A percentile compares a stretch with the other conserved stretches of the same genome.
phyloP scores from a whole-genome alignment of 53 echinoderm and acorn worm genomes.

The Hippasteria phrygiana region DNA sequence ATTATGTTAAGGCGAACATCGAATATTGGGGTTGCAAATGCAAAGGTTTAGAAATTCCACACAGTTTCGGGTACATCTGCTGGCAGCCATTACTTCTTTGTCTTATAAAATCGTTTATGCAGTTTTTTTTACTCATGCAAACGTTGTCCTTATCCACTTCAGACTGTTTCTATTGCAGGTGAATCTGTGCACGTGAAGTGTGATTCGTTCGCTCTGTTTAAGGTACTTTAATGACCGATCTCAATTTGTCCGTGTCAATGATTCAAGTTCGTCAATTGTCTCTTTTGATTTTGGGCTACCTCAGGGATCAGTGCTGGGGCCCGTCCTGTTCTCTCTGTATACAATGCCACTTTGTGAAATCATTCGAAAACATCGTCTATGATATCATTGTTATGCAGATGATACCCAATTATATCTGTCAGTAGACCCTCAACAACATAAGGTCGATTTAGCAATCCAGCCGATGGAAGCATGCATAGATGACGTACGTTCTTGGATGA shows the following conservation, averaged over 20 bases:
- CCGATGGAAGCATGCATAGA: slow-evolving; percentile 1
- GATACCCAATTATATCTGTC: background rate
- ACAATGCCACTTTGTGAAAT: background rate
- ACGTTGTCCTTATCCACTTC: too few species aligned
- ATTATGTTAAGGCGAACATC: too few species aligned
- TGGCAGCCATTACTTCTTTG: too few species aligned
- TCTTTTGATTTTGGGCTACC: slow-evolving; percentile 24
- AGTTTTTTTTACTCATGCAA: too few species aligned
- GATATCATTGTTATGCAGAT: background rate
- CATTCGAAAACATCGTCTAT: too few species aligned
- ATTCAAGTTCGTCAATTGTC: background rate
- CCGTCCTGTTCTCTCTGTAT: background rate
- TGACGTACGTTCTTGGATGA: background rate
- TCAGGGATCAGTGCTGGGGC: slow-evolving; percentile 43
- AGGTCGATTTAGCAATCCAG: background rate
- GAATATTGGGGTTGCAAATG: too few species aligned
- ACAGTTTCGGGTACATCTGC: too few species aligned
- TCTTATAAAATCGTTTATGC: too few species aligned
- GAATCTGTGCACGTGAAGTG: too few species aligned
- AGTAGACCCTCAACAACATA: background rate
- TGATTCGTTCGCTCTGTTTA: too few species aligned
- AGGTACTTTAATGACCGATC: slow-evolving; percentile 21
- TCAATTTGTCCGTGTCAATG: slow-evolving; percentile 10
- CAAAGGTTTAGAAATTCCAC: too few species aligned
- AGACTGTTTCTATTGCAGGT: too few species aligned